Percentiles rank a stretch among this genome's conserved stretches.
Conservation (phyloP, 1,140 invertebrate species). For the Heliconius congener region DNA sequence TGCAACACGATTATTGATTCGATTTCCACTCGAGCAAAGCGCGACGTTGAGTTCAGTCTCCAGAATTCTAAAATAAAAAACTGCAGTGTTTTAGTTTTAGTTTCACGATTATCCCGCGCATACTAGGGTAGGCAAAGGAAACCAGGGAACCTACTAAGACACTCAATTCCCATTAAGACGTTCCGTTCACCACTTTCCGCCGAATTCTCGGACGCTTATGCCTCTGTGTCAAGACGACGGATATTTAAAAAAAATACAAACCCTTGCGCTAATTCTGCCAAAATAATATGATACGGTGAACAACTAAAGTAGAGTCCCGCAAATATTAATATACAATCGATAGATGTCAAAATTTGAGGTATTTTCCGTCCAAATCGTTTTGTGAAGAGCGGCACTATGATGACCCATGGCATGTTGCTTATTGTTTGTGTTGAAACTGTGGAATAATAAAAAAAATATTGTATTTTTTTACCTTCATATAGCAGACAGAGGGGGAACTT, state of each 20-base stretch:
- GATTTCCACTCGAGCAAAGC: too few species aligned
- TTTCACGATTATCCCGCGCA: neutral
- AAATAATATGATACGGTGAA: neutral
- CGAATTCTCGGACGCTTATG: neutral
- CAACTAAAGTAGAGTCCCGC: neutral
- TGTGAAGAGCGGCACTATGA: neutral
- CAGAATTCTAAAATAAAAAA: too few species aligned
- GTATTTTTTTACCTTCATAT: neutral
- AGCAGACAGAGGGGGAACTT: neutral
- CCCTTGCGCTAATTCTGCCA: neutral
- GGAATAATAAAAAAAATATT: neutral
- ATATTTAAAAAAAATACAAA: neutral
- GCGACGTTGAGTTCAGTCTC: neutral
- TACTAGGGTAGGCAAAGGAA: neutral
- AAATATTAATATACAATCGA: neutral
- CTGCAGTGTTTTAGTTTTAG: neutral
- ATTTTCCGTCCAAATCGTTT: slow-evolving; percentile 4
- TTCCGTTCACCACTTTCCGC: neutral
- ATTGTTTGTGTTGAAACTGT: neutral
- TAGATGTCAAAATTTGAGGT: slow-evolving; percentile 4
- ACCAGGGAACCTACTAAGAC: neutral
- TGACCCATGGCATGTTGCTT: neutral
- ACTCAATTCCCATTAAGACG: neutral
- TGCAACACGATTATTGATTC: too few species aligned
- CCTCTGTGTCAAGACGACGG: neutral